phyloP scores from a whole-genome alignment of 2,888 invertebrate genomes.

The Dyspetes luteomarginatus region DNA sequence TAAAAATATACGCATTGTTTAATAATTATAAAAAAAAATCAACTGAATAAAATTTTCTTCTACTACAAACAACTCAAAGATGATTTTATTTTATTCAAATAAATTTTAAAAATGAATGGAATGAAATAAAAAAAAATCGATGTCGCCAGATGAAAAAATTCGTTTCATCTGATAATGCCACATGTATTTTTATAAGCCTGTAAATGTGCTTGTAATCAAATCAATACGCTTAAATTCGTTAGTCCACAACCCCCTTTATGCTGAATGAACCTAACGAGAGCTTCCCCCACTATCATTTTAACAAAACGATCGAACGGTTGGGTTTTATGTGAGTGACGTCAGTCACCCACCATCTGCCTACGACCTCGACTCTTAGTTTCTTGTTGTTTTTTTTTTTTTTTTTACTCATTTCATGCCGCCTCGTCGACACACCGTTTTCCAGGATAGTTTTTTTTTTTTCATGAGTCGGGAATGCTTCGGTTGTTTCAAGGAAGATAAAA shows the following conservation, averaged over 20 bases:
- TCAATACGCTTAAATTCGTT: background rate
- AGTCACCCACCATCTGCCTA: constrained; percentile 52
- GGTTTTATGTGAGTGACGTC: constrained; percentile 48
- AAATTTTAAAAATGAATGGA: too few relatives aligned
- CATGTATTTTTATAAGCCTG: too few relatives aligned
- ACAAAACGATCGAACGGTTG: constrained; percentile 35
- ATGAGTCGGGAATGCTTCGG: constrained; percentile 13
- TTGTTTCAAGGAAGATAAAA: constrained; percentile 29
- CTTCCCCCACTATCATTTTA: background rate
- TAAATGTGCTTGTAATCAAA: background rate
- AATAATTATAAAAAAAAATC: too few relatives aligned
- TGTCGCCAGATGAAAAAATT: too few relatives aligned
- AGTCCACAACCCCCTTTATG: background rate
- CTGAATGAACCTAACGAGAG: constrained; percentile 39
- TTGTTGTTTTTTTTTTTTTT: constrained; percentile 35
- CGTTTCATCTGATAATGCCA: too few relatives aligned
- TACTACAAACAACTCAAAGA: too few relatives aligned
- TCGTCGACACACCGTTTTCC: constrained; percentile 42
- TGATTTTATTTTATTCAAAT: too few relatives aligned
- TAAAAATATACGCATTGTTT: too few relatives aligned
- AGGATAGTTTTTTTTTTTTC: constrained; percentile 49
- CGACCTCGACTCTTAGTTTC: constrained; percentile 30
- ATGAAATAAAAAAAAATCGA: too few relatives aligned
- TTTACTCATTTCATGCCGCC: constrained; percentile 31
- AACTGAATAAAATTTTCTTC: too few relatives aligned